These are phyloP conservation scores for Myrmophylax atrothorax DNA, from an alignment of 2,113 vertebrate species.

Conservation along the genomic window DNA sequence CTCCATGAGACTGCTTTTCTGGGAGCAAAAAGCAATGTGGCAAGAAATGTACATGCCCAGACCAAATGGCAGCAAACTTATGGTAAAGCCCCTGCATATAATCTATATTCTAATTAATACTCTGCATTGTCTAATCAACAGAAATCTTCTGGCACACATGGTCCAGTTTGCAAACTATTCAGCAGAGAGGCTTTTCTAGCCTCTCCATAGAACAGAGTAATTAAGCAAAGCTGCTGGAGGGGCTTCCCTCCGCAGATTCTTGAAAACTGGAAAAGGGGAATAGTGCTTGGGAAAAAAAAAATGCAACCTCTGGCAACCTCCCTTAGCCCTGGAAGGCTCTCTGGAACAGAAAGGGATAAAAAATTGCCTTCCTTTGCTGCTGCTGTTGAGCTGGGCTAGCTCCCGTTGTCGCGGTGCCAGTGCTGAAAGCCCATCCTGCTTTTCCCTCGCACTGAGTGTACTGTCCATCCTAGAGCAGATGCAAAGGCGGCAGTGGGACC, in stretches of 20 bases:
- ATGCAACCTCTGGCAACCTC: slow-evolving; percentile 65
- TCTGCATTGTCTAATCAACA: slow-evolving; percentile 44
- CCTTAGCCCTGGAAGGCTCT: slow-evolving; percentile 65
- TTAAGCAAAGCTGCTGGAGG: slow-evolving; percentile 76
- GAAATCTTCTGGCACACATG: slow-evolving; percentile 51
- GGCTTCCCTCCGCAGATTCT: slow-evolving; percentile 46
- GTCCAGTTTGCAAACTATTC: slow-evolving; percentile 47
- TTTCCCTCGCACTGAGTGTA: background rate
- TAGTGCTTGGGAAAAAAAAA: background rate
- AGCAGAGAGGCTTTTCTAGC: slow-evolving; percentile 49
- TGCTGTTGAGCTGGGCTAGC: slow-evolving; percentile 45
- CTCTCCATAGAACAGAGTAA: slow-evolving; percentile 68
- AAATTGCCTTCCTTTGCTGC: slow-evolving; percentile 22
- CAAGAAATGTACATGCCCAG: background rate
- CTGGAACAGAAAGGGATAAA: slow-evolving; percentile 55
- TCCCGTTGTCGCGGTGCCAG: slow-evolving; percentile 42
- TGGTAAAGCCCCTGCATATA: slow-evolving; percentile 21
- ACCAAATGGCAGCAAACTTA: slow-evolving; percentile 53
- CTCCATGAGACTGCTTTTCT: background rate
- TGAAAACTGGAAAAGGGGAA: slow-evolving; percentile 19
- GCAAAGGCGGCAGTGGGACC: slow-evolving; percentile 34
- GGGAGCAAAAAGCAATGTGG: slow-evolving; percentile 14
- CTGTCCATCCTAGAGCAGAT: slow-evolving; percentile 54
- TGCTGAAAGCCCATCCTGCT: background rate
- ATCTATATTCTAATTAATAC: slow-evolving; percentile 66